Evolutionary conservation across 2,888 invertebrate genomes (phyloP).

Genomic region (Hybos culiciformis): DNA sequence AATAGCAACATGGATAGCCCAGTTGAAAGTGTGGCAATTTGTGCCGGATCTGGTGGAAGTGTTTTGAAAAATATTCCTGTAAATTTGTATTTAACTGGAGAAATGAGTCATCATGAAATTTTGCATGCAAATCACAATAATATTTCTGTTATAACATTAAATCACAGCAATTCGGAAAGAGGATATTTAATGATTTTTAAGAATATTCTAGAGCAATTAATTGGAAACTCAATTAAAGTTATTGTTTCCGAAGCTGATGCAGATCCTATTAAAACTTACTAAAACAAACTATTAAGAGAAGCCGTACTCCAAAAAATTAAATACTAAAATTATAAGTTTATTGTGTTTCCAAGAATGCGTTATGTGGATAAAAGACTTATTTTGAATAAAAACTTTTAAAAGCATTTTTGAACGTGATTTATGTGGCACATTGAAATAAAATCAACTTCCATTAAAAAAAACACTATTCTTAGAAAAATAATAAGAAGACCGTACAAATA

Average conservation of each 20-base stretch:
- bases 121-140: conserved; percentile 72
- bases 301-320: no score
- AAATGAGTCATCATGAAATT: conserved; percentile 92
- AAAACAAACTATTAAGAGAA: no score
- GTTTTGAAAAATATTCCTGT: conserved; percentile 56
- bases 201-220: conserved; percentile 25
- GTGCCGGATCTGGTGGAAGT: conserved; percentile 80
- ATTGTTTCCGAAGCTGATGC: conserved; percentile 56
- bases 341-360: no score
- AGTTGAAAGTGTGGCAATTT: conserved; percentile 58
- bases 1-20: conserved; percentile 32
- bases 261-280: conserved; percentile 58
- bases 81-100: conserved; percentile 76
- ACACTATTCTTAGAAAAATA: no score
- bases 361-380: no score
- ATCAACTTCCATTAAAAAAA: no score
- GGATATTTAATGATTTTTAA: conserved; percentile 60
- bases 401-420: no score
- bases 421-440: no score
- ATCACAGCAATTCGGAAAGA: conserved; percentile 88
- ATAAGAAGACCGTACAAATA: no score
- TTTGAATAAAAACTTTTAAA: no score
- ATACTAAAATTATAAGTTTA: no score
- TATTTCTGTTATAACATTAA: conserved; percentile 70
- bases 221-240: conserved; percentile 39